These are phyloP conservation scores for Haliclystus octoradiatus DNA, from an alignment of 30 jellyfish, hydroid and myxozoan genomes.

Conservation along the genomic window DNA sequence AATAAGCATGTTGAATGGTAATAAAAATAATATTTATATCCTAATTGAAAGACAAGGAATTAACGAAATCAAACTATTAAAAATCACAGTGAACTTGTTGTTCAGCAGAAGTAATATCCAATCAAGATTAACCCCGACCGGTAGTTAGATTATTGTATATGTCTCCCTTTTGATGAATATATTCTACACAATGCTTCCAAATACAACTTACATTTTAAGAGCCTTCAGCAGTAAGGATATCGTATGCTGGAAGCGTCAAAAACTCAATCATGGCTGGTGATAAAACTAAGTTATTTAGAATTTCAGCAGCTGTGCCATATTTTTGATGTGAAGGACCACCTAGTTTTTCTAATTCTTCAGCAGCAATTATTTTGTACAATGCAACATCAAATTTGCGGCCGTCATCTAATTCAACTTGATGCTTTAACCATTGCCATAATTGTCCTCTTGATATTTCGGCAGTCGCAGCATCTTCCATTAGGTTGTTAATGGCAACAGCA, in stretches of 20 bases:
- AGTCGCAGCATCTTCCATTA: slow-evolving; percentile 98
- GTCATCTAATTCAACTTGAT: slow-evolving; percentile 36
- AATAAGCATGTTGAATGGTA: too few species aligned
- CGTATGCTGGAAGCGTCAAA: slow-evolving; percentile 64
- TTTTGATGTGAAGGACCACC: slow-evolving; percentile 69
- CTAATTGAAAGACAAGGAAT: too few species aligned
- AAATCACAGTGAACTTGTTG: too few species aligned
- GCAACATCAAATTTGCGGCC: slow-evolving; percentile 63
- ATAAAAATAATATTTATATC: too few species aligned
- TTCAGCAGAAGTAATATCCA: too few species aligned
- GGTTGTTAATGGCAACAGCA: slow-evolving; percentile 91
- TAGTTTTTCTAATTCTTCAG: slow-evolving; percentile 69
- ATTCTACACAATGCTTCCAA: too few species aligned
- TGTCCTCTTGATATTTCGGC: slow-evolving; percentile 94
- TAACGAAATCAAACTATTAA: too few species aligned
- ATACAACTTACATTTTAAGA: slow-evolving; percentile 68
- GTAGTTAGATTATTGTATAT: too few species aligned
- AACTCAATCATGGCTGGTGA: slow-evolving; percentile 68
- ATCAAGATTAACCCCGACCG: too few species aligned
- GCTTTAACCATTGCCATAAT: slow-evolving; percentile 88
- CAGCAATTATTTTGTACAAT: slow-evolving; percentile 26
- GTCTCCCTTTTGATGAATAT: too few species aligned
- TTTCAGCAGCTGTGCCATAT: slow-evolving; percentile 37
- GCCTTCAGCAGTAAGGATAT: slow-evolving; percentile 21
- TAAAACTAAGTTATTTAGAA: slow-evolving; percentile 27